A percentile compares a stretch with the other conserved stretches of the same genome.
Conservation (phyloP, 2,888 invertebrate genomes). For the Parnassius smintheus region DNA sequence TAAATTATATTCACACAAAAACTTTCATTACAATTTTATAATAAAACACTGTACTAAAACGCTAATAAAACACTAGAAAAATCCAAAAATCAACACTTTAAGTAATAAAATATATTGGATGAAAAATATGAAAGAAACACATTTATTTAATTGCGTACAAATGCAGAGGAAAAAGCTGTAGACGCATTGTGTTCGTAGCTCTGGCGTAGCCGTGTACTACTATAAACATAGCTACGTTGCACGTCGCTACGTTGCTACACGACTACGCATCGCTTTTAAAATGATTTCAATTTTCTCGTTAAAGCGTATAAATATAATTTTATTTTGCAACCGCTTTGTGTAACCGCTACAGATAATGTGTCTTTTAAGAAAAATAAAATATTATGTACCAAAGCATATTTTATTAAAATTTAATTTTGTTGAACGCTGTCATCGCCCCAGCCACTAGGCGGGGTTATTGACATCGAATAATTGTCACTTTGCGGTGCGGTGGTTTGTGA, state of each 20-base stretch:
- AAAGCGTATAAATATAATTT: constrained; percentile 23
- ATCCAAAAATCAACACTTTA: too few relatives aligned
- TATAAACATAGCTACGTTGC: constrained; percentile 31
- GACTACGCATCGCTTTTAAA: constrained; percentile 24
- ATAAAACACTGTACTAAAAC: too few relatives aligned
- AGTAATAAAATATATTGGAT: too few relatives aligned
- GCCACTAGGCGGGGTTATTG: background rate
- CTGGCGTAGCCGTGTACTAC: constrained; percentile 44
- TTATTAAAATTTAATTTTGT: constrained; percentile 13
- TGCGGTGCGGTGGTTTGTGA: too few relatives aligned
- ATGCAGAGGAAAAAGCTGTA: background rate
- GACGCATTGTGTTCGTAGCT: constrained; percentile 16
- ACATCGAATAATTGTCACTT: too few relatives aligned
- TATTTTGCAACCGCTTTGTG: constrained; percentile 23
- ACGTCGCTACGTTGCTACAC: constrained; percentile 34
- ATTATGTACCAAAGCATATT: constrained; percentile 11
- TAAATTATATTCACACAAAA: too few relatives aligned
- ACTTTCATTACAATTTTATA: too few relatives aligned
- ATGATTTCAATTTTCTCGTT: constrained; percentile 26
- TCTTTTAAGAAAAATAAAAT: constrained; percentile 19
- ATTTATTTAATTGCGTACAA: too few relatives aligned
- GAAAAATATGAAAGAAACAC: too few relatives aligned
- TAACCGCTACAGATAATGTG: constrained; percentile 19
- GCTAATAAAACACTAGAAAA: too few relatives aligned
- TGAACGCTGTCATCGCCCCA: background rate